These are phyloP conservation scores for Cataglyphis rosenhaueri DNA, from an alignment of 2,888 invertebrate species.

Conservation along the genomic window DNA sequence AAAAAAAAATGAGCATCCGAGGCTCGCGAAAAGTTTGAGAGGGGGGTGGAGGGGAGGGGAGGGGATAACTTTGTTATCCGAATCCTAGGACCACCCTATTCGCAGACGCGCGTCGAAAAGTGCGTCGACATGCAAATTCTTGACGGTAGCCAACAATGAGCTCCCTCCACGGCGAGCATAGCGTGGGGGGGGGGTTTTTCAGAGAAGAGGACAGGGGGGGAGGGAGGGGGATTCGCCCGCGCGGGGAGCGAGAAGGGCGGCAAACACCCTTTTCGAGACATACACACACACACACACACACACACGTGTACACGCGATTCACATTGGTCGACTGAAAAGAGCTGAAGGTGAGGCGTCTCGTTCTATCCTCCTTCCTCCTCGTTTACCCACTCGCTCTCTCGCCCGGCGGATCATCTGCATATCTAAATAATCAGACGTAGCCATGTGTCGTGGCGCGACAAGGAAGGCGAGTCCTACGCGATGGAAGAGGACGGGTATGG, in stretches of 20 bases:
- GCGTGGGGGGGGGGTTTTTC: conserved; percentile 21
- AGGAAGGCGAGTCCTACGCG: conserved; percentile 68
- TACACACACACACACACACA: conserved; percentile 21
- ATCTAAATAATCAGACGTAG: conserved; percentile 85
- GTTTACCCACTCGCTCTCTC: conserved; percentile 27
- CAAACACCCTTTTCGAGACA: conserved; percentile 45
- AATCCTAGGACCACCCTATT: conserved; percentile 60
- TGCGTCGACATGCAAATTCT: conserved; percentile 79
- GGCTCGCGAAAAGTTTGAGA: conserved; percentile 23
- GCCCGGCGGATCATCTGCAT: conserved; percentile 83
- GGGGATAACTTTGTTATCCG: conserved; percentile 40
- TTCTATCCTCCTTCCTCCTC: conserved; percentile 11
- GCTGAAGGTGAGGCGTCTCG: conserved; percentile 51
- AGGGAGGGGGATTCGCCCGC: conserved; percentile 16
- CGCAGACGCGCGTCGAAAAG: conserved; percentile 71
- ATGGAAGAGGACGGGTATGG: conserved; percentile 77
- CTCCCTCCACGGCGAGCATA: conserved; percentile 54
- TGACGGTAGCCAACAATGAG: conserved; percentile 74
- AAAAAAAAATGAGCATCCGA: conserved; percentile 64
- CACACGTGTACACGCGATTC: conserved; percentile 52
- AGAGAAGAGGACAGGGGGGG: neutral
- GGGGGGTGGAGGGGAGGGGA: conserved; percentile 10
- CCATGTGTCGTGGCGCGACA: conserved; percentile 81
- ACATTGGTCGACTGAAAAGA: conserved; percentile 36
- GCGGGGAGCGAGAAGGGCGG: conserved; percentile 27